A percentile compares a stretch with the other conserved stretches of the same genome.
Conservation (phyloP, 1,140 invertebrate genomes). For the Cylas formicarius region DNA sequence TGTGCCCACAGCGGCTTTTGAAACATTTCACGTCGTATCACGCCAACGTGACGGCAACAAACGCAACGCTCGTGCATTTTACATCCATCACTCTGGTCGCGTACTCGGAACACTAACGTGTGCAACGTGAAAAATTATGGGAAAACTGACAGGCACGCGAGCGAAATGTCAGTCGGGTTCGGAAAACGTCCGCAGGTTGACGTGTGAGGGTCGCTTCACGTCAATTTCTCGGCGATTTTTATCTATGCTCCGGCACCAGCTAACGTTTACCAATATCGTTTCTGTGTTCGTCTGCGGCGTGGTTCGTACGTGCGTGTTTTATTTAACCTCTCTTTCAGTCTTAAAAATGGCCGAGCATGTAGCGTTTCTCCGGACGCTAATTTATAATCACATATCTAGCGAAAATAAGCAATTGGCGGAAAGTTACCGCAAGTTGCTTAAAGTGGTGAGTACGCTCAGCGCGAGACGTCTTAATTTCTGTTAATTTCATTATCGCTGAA, state of each 20-base stretch:
- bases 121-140: too few species aligned
- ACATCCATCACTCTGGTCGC: constrained; percentile 20
- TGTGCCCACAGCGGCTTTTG: constrained; percentile 13
- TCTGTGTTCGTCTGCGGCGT: not conserved
- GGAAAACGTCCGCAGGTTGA: too few species aligned
- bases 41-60: constrained; percentile 8
- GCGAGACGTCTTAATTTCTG: not conserved
- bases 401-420: constrained; percentile 51
- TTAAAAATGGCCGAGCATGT: constrained; percentile 27
- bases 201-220: too few species aligned
- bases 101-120: too few species aligned
- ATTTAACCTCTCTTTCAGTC: constrained; percentile 8
- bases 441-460: constrained; percentile 47
- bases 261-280: not conserved
- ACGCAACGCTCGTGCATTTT: constrained; percentile 15
- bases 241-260: too few species aligned
- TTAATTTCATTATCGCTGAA: not conserved
- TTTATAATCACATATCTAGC: constrained; percentile 50
- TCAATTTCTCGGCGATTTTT: too few species aligned
- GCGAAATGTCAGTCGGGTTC: too few species aligned
- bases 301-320: constrained; percentile 4
- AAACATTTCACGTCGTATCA: constrained; percentile 28
- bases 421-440: constrained; percentile 53
- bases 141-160: too few species aligned
- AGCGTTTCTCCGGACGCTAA: constrained; percentile 39